Base-by-base conservation (phyloP, 2,797 vertebrate species). In the Carduelis carduelis region DNA sequence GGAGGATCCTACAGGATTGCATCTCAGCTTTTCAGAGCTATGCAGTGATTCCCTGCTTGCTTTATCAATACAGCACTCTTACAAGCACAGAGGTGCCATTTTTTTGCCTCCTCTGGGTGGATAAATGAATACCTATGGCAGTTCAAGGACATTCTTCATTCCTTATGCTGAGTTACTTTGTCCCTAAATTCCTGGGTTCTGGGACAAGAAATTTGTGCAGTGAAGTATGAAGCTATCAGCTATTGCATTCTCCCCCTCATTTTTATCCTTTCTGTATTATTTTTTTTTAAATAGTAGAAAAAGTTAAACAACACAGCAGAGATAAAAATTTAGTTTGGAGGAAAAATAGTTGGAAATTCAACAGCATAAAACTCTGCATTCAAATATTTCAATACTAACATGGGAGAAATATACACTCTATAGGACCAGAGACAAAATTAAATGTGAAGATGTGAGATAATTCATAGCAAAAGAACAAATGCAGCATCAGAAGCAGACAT, bases 291-390 rank as follows among this genome's bases (percentile, higher is more conserved):
- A 69, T 11, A 90, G 50, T 28, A 91, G 37, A 39, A 86, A 78
- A 93, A 91, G 92, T 43, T 53, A 72, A 95, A 87, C 26, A 65
- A 84, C 22, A n/a, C 24, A 86, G 63, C 9, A 63, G 74, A 87
- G 89, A 90, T 76, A 91, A 94, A 90, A 92, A 87, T 27, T 75
- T 77, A 93, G 93, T 92, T 85, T 77, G 39, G 60, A 92, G 46
- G 53, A 65, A 94, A 93, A 94, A 93, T 43, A 52, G n/a, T 39
- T 22, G 23, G 49, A 79, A 89, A 95, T 83, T 75, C 37, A 87
- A 43, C 39, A 64, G 53, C 35, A 83, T 27, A 66, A 89, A 96
- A 70, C 30, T 24, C 32, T 74, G 53, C 49, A 94, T 63, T 92
- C 43, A 81, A 88, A 64, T 60, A 65, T 57, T 93, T 88, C 43